Percentiles rank a stretch among this genome's conserved stretches.
Conservation (phyloP, 2,888 invertebrate species). For the Cistogaster globosa region DNA sequence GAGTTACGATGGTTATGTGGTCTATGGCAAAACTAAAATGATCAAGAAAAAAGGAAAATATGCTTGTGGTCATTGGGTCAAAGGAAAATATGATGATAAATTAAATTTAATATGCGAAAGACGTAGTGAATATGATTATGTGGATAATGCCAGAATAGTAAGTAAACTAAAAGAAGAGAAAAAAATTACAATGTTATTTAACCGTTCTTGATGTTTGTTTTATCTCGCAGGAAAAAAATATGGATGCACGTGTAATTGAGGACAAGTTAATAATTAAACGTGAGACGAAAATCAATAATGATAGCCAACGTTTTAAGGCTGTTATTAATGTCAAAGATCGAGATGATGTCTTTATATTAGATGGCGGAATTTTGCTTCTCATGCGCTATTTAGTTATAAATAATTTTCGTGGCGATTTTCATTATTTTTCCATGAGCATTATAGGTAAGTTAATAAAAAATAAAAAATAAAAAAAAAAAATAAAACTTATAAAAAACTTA, state of each 20-base stretch:
- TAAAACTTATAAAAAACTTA: background rate
- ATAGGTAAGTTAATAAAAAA: slow-evolving; percentile 72
- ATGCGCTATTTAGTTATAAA: slow-evolving; percentile 78
- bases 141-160: slow-evolving; percentile 76
- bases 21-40: slow-evolving; percentile 78
- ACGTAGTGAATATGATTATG: slow-evolving; percentile 78
- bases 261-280: slow-evolving; percentile 76
- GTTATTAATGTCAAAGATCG: slow-evolving; percentile 78
- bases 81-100: slow-evolving; percentile 78
- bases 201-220: background rate
- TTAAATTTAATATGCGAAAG: slow-evolving; percentile 78
- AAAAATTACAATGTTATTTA: background rate
- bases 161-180: slow-evolving; percentile 27
- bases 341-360: slow-evolving; percentile 77
- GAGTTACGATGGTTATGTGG: slow-evolving; percentile 79
- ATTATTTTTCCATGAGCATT: slow-evolving; percentile 79
- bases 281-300: slow-evolving; percentile 77
- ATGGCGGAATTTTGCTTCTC: slow-evolving; percentile 79
- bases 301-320: slow-evolving; percentile 77
- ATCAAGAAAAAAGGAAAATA: slow-evolving; percentile 74
- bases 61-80: slow-evolving; percentile 77
- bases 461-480: background rate
- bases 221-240: slow-evolving; percentile 74
- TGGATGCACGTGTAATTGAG: slow-evolving; percentile 76
- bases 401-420: slow-evolving; percentile 76